Evolutionary conservation across 2,113 vertebrate genomes (phyloP).

Genomic region (Ondatra zibethicus): DNA sequence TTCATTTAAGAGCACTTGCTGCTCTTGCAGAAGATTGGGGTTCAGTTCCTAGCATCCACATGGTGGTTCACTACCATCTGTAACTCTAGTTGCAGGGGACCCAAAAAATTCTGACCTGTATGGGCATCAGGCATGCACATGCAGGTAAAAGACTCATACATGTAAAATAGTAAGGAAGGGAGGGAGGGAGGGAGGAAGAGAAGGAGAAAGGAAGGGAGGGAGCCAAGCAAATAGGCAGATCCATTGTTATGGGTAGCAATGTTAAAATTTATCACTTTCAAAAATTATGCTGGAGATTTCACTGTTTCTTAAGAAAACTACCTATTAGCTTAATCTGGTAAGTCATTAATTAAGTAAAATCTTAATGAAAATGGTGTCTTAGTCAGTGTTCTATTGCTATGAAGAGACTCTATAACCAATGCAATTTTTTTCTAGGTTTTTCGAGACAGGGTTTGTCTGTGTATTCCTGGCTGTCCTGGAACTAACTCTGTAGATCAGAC

Average conservation of each 20-base stretch:
- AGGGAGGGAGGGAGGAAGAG: not conserved
- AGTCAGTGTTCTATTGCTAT: not conserved
- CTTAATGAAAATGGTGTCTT: not conserved
- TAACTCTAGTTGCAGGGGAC: not conserved
- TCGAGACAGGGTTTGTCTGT: no score
- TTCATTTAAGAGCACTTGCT: not conserved
- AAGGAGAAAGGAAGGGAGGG: no score
- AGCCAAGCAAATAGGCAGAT: not conserved
- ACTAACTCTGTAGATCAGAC: no score
- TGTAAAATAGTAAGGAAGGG: not conserved
- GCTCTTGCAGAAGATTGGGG: not conserved
- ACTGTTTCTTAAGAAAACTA: constrained; percentile 51
- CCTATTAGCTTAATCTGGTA: not conserved
- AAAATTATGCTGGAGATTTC: constrained; percentile 24
- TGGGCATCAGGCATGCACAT: not conserved
- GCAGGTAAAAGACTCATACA: not conserved
- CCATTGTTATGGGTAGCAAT: not conserved
- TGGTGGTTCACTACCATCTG: not conserved
- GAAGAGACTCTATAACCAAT: not conserved
- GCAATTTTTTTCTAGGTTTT: no score
- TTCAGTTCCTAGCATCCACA: not conserved
- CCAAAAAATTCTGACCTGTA: not conserved
- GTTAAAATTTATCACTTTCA: constrained; percentile 44
- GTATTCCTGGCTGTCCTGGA: no score
- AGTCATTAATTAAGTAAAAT: not conserved